Percentiles rank a stretch among this genome's conserved stretches.
These are phyloP conservation scores for Neoscelio sp. DNA, from an alignment of 2,888 invertebrate genomes.

Conservation along the genomic window DNA sequence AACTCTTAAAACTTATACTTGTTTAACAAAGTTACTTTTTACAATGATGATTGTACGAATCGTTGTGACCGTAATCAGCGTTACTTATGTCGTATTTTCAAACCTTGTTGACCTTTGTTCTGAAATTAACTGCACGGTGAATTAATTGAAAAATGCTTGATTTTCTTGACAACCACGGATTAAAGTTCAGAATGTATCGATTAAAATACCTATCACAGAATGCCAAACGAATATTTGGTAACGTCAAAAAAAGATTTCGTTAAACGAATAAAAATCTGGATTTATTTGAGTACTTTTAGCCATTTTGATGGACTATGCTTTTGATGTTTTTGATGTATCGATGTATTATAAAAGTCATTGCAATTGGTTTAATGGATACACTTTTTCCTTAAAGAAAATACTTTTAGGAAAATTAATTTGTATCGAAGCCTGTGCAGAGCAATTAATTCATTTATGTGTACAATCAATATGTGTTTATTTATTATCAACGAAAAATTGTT, in stretches of 20 bases:
- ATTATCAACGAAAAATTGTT: too few relatives aligned
- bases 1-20: slow-evolving; percentile 50
- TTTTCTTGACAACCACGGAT: neutral
- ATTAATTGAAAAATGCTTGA: neutral
- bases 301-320: slow-evolving; percentile 15
- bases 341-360: neutral
- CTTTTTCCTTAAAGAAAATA: too few relatives aligned
- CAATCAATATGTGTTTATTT: too few relatives aligned
- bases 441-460: too few relatives aligned
- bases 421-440: too few relatives aligned
- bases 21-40: slow-evolving; percentile 41
- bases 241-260: slow-evolving; percentile 15
- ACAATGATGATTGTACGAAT: slow-evolving; percentile 34
- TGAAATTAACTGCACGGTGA: neutral
- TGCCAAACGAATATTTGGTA: slow-evolving; percentile 16
- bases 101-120: neutral
- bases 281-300: slow-evolving; percentile 17
- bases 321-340: slow-evolving; percentile 7
- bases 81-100: slow-evolving; percentile 34
- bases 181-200: slow-evolving; percentile 11
- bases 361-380: too few relatives aligned
- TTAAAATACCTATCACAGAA: slow-evolving; percentile 22
- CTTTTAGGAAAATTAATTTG: too few relatives aligned
- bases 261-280: slow-evolving; percentile 16
- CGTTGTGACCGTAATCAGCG: slow-evolving; percentile 24